Conservation (phyloP, 2,113 vertebrate species). For the Zosterops lateralis region DNA sequence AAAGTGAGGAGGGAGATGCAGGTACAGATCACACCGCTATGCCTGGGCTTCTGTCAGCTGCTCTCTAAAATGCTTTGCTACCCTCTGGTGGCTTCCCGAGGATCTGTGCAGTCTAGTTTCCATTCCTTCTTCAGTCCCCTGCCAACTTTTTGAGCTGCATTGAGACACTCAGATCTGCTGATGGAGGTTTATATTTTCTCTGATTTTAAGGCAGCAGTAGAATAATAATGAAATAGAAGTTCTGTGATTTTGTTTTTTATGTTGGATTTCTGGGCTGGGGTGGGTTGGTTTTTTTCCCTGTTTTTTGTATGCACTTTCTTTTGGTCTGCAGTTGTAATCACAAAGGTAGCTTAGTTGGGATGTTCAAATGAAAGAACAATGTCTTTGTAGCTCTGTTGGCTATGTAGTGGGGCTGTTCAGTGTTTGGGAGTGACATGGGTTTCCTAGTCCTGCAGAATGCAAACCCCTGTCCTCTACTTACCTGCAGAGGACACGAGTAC, state of each 20-base stretch:
- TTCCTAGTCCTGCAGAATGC: neutral
- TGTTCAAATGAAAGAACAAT: neutral
- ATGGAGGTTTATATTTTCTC: neutral
- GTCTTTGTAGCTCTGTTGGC: neutral
- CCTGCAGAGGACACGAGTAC: neutral
- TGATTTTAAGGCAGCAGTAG: neutral
- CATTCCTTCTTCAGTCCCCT: neutral
- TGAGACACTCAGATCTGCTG: neutral
- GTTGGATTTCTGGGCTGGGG: neutral
- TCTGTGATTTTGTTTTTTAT: neutral
- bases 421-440: neutral
- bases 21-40: neutral
- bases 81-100: constrained; percentile 67
- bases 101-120: neutral
- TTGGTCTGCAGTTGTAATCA: neutral
- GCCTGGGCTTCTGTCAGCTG: neutral
- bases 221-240: neutral
- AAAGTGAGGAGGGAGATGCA: neutral
- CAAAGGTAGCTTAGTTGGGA: neutral
- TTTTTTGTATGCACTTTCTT: neutral
- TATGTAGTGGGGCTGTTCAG: neutral
- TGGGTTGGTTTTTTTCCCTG: accelerated
- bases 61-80: constrained; percentile 65
- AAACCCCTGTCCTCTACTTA: neutral
- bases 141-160: neutral